phyloP scores from a whole-genome alignment of 2,888 invertebrate species.

The Chrysotoxum bicinctum region DNA sequence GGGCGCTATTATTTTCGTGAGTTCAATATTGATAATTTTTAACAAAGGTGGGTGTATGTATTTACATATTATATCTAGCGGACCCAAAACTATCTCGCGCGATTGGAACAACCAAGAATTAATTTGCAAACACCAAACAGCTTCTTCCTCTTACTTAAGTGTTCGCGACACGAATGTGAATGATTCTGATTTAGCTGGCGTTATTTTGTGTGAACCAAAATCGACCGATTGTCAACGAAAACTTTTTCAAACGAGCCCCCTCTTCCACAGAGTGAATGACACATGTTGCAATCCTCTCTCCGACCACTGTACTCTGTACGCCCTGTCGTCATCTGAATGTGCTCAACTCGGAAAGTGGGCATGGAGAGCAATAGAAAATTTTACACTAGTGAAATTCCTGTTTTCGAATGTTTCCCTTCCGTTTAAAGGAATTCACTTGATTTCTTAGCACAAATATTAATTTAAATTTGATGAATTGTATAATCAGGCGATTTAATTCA shows the following conservation, averaged over 20 bases:
- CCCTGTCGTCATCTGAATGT: not conserved
- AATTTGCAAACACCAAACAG: not conserved
- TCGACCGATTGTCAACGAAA: not conserved
- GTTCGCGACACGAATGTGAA: slow-evolving; percentile 61
- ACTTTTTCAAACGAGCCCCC: slow-evolving; percentile 19
- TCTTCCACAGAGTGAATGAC: not conserved
- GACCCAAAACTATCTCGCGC: not conserved
- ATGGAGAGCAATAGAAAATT: not conserved
- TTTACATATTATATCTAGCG: not conserved
- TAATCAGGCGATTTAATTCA: not conserved
- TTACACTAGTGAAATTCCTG: not conserved
- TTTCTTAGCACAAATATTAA: not conserved
- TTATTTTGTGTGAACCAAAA: slow-evolving; percentile 30
- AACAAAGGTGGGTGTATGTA: not conserved
- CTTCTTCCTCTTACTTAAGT: slow-evolving; percentile 20
- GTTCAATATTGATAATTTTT: not conserved
- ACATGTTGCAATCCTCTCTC: slow-evolving; percentile 8
- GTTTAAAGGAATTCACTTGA: not conserved
- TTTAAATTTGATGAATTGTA: not conserved
- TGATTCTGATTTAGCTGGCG: slow-evolving; percentile 18
- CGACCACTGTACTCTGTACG: not conserved
- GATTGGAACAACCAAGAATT: not conserved
- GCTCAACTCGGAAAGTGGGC: not conserved
- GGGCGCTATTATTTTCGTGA: not conserved
- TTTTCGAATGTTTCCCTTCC: not conserved